Evolutionary conservation across 1,140 invertebrate genomes (phyloP).

Genomic region (Drosophila pseudoobscura): DNA sequence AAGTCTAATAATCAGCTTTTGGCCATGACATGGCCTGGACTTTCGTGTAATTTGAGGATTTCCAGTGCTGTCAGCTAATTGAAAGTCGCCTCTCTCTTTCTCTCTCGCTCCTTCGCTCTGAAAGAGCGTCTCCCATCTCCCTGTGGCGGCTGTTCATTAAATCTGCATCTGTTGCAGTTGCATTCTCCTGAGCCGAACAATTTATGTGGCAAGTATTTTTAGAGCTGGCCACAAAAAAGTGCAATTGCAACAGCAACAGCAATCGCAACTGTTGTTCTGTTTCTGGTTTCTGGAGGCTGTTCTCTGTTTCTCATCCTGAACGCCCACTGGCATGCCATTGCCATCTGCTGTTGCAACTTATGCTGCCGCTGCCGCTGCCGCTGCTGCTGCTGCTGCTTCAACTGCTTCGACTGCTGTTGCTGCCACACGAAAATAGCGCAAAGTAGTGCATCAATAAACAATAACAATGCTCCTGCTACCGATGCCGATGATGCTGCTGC

Average conservation of each 20-base stretch:
- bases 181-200: constrained; percentile 2
- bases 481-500: constrained; percentile 3
- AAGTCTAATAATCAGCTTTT: constrained; percentile 43
- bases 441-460: constrained; percentile 82
- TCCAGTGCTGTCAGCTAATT: constrained; percentile 34
- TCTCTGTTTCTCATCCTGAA: constrained; percentile 46
- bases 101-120: constrained; percentile 10
- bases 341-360: constrained; percentile 61
- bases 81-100: constrained; percentile 25
- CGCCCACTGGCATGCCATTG: constrained; percentile 60
- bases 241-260: constrained; percentile 30
- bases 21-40: neutral
- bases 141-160: constrained; percentile 16
- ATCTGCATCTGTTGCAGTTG: constrained; percentile 36
- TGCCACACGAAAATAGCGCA: constrained; percentile 79
- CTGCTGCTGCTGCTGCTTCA: no score
- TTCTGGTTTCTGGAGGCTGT: constrained; percentile 18
- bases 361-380: constrained; percentile 8
- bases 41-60: constrained; percentile 38
- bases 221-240: constrained; percentile 42
- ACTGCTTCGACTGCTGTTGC: constrained; percentile 13
- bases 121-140: neutral
- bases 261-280: constrained; percentile 19
- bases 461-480: constrained; percentile 69
- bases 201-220: constrained; percentile 29